Percentiles rank a stretch among this genome's conserved stretches.
Evolutionary conservation across 2,888 invertebrate species (phyloP).

Genomic region (Machimus rusticus): DNA sequence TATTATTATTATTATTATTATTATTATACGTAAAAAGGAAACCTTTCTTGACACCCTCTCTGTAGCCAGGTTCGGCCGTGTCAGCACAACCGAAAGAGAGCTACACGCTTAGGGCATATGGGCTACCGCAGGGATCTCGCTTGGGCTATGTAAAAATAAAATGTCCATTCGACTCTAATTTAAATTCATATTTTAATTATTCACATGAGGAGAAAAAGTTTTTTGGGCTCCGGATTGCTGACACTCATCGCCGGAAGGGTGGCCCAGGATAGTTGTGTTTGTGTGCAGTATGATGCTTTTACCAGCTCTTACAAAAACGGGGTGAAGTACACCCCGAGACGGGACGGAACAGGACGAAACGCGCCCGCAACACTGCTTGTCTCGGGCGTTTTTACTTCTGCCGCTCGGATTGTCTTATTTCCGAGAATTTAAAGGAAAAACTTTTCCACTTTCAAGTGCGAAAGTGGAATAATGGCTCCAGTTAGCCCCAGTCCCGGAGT

Average conservation of each 20-base stretch:
- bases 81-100: background rate
- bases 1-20: background rate
- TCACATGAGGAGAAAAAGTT: constrained; percentile 29
- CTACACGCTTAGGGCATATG: background rate
- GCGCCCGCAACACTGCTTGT: background rate
- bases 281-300: background rate
- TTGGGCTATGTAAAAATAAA: constrained; percentile 11
- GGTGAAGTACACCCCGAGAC: background rate
- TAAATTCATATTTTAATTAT: constrained; percentile 39
- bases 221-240: background rate
- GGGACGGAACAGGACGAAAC: no score
- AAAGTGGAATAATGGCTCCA: background rate
- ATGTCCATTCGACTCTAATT: constrained; percentile 22
- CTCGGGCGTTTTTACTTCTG: background rate
- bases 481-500: background rate
- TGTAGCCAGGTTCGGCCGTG: background rate
- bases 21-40: background rate
- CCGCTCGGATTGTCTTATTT: background rate
- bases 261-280: background rate
- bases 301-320: background rate
- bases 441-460: constrained; percentile 34
- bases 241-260: background rate
- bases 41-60: background rate
- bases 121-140: background rate
- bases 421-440: constrained; percentile 14